phyloP scores from a whole-genome alignment of 1,140 invertebrate genomes.

The Drepana arcuata region DNA sequence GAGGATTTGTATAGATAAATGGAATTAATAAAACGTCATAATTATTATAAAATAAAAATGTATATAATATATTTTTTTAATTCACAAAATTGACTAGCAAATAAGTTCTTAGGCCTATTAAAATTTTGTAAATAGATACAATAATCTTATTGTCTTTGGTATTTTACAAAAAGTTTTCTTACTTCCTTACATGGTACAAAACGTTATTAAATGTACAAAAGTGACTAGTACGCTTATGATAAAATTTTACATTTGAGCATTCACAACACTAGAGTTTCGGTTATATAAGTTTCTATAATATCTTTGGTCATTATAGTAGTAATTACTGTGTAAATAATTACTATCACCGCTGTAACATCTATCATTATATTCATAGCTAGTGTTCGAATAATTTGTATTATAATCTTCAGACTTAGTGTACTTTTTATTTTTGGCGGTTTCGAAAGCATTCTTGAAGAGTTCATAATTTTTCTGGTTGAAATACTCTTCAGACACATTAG shows the following conservation, averaged over 20 bases:
- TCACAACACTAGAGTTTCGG: slow-evolving; percentile 43
- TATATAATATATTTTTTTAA: slow-evolving; percentile 14
- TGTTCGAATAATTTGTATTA: slow-evolving; percentile 27
- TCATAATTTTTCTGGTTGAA: slow-evolving; percentile 71
- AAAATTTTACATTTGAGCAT: slow-evolving; percentile 47
- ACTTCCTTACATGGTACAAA: no score
- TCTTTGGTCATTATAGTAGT: slow-evolving; percentile 52
- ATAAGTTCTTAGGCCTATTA: slow-evolving; percentile 13
- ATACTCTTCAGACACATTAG: slow-evolving; percentile 36
- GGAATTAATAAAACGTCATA: neutral
- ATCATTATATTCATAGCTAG: slow-evolving; percentile 34
- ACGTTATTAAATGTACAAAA: no score
- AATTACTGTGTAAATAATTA: slow-evolving; percentile 38
- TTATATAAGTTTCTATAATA: slow-evolving; percentile 47
- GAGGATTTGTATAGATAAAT: no score
- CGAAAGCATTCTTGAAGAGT: slow-evolving; percentile 73
- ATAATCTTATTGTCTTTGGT: slow-evolving; percentile 20
- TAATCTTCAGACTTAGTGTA: slow-evolving; percentile 24
- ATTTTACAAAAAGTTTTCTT: no score
- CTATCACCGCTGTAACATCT: slow-evolving; percentile 28
- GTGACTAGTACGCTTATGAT: slow-evolving; percentile 37
- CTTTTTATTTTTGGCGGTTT: slow-evolving; percentile 66
- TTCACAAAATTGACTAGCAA: slow-evolving; percentile 20
- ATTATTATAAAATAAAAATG: slow-evolving; percentile 9
- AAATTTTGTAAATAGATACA: slow-evolving; percentile 3